phyloP scores from a whole-genome alignment of 2,113 vertebrate species.

The Furnarius figulus region DNA sequence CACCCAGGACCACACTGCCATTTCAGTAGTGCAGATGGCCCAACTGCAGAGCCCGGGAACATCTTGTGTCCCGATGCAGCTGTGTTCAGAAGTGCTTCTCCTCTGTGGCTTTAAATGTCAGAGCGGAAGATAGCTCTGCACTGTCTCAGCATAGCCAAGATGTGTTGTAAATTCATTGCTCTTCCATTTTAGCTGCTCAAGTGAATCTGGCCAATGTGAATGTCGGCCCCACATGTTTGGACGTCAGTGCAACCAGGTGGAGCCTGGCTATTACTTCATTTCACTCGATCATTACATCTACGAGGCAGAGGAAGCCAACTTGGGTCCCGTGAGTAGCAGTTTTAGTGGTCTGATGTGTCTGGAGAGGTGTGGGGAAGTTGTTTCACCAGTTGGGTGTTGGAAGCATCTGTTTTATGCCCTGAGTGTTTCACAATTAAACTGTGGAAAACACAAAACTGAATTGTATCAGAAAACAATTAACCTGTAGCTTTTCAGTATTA shows the following conservation, averaged over 20 bases:
- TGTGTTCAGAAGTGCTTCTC: neutral
- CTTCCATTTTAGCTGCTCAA: constrained; percentile 82
- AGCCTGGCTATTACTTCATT: constrained; percentile 93
- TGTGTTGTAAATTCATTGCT: neutral
- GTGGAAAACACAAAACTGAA: neutral
- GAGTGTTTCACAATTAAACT: neutral
- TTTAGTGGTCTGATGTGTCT: neutral
- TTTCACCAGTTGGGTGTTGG: neutral
- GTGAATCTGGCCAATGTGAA: constrained; percentile 86
- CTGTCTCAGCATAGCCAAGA: neutral
- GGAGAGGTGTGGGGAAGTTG: neutral
- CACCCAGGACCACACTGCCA: fast-evolving
- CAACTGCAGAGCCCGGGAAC: neutral
- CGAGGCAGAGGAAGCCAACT: constrained; percentile 88
- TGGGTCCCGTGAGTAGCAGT: constrained; percentile 88
- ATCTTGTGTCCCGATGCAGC: neutral
- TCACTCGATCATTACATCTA: constrained; percentile 96
- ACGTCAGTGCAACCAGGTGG: constrained; percentile 89
- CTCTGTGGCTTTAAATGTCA: neutral
- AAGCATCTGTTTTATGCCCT: neutral
- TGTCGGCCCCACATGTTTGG: constrained; percentile 92
- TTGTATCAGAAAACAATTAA: neutral
- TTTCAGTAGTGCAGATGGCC: neutral
- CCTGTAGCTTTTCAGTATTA: neutral
- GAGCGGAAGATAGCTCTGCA: neutral